Evolutionary conservation across 2,113 vertebrate genomes (phyloP).

Genomic region (Pyrgilauda ruficollis): DNA sequence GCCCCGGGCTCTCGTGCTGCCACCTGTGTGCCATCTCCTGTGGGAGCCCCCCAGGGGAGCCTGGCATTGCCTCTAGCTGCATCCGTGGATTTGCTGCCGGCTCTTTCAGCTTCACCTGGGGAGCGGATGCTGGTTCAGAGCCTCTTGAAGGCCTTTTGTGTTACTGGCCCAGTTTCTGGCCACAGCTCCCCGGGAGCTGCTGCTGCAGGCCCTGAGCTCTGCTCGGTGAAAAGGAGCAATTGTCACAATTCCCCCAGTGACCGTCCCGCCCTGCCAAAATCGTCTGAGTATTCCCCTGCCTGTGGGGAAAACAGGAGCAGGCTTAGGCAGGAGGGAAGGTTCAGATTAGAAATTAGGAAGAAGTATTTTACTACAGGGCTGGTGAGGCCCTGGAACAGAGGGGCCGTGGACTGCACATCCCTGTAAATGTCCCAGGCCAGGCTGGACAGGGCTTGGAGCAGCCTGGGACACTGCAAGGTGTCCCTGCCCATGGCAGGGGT

Average conservation of each 20-base stretch:
- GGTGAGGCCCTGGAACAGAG: not conserved
- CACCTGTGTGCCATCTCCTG: not conserved
- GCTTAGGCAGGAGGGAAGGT: not conserved
- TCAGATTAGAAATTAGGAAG: not conserved
- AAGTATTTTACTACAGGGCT: too few species aligned
- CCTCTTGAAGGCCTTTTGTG: not conserved
- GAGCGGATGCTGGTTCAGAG: not conserved
- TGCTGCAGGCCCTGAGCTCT: not conserved
- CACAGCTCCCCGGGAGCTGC: not conserved
- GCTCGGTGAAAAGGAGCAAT: not conserved
- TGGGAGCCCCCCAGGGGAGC: not conserved
- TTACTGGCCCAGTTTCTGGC: not conserved
- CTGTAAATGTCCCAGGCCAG: not conserved
- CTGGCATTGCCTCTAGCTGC: rapidly evolving
- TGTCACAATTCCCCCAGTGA: not conserved
- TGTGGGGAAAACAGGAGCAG: not conserved
- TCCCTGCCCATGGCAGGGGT: not conserved
- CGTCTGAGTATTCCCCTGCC: not conserved
- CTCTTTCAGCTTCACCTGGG: not conserved
- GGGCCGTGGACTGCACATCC: not conserved
- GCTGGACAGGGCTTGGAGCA: not conserved
- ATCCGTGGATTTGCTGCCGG: not conserved
- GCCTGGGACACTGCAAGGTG: not conserved
- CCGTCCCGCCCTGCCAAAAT: not conserved
- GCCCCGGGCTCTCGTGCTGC: not conserved